Percentiles rank a stretch among this genome's conserved stretches.
phyloP scores from a whole-genome alignment of 2,888 invertebrate genomes.

The Calliopum simillimum region DNA sequence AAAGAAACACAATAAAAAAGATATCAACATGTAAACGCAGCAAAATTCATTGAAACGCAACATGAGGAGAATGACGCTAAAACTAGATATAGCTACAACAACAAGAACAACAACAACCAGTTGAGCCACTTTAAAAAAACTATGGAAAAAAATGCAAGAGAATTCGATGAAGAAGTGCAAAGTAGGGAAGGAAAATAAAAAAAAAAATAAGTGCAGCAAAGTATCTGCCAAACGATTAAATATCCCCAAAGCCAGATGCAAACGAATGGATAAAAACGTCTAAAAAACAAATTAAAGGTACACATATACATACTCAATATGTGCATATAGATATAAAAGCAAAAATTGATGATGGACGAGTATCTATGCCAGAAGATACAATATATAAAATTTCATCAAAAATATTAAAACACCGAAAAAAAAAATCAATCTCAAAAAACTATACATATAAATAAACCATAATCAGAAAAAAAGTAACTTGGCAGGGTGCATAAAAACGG shows the following conservation, averaged over 20 bases:
- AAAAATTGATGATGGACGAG: background rate
- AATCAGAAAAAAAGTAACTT: slow-evolving; percentile 30
- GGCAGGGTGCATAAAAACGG: slow-evolving; percentile 19
- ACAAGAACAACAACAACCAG: slow-evolving; percentile 27
- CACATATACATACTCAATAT: background rate
- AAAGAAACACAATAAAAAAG: slow-evolving; percentile 45
- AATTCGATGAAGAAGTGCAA: slow-evolving; percentile 20
- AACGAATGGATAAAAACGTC: slow-evolving; percentile 18
- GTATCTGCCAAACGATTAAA: slow-evolving; percentile 9
- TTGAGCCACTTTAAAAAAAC: slow-evolving; percentile 27
- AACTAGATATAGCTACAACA: slow-evolving; percentile 8
- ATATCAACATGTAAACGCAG: slow-evolving; percentile 47
- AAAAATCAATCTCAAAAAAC: background rate
- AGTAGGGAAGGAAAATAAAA: background rate
- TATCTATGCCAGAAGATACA: background rate
- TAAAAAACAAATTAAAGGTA: slow-evolving; percentile 9
- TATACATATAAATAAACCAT: slow-evolving; percentile 20
- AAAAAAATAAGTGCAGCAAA: too few relatives aligned
- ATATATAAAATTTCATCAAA: background rate
- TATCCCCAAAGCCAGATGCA: slow-evolving; percentile 19
- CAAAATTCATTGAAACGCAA: slow-evolving; percentile 41
- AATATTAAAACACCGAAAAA: background rate
- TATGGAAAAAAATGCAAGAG: slow-evolving; percentile 14
- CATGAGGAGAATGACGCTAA: slow-evolving; percentile 24
- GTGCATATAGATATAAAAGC: slow-evolving; percentile 27